Evolutionary conservation across 2,113 vertebrate species (phyloP).

Genomic region (Pseudorectes ferrugineus): DNA sequence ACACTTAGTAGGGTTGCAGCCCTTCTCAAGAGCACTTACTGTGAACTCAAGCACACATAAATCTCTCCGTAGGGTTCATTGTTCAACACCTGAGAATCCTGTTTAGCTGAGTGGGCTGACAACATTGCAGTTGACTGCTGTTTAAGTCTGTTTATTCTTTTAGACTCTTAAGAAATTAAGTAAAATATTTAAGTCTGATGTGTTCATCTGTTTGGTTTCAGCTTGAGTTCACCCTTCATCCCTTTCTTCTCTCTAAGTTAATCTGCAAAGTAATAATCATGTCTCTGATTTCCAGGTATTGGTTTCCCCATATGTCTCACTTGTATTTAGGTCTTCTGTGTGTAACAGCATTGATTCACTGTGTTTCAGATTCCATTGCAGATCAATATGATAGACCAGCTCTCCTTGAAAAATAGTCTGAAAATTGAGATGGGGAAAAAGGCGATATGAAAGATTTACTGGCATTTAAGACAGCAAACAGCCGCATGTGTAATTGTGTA

Average conservation of each 20-base stretch:
- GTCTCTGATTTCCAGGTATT: neutral
- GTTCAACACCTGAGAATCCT: neutral
- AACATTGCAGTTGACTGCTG: fast-evolving
- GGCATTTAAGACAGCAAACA: neutral
- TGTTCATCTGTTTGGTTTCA: neutral
- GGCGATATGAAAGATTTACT: neutral
- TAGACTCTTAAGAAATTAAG: neutral
- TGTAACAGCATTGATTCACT: neutral
- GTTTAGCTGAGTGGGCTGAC: neutral
- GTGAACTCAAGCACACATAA: neutral
- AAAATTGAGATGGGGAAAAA: neutral
- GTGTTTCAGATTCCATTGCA: neutral
- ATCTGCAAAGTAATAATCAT: neutral
- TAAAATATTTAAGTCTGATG: neutral
- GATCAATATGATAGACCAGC: neutral
- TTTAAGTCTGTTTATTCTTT: neutral
- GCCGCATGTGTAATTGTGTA: neutral
- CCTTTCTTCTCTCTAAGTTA: neutral
- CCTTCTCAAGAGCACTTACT: neutral
- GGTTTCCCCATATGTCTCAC: neutral
- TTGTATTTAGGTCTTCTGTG: neutral
- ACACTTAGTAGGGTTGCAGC: neutral
- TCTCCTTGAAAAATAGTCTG: neutral
- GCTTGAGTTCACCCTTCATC: neutral
- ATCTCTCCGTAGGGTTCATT: neutral